A percentile compares a stretch with the other conserved stretches of the same genome.
phyloP scores from a whole-genome alignment of 2,888 invertebrate species.

The Caradrina clavipalpis region DNA sequence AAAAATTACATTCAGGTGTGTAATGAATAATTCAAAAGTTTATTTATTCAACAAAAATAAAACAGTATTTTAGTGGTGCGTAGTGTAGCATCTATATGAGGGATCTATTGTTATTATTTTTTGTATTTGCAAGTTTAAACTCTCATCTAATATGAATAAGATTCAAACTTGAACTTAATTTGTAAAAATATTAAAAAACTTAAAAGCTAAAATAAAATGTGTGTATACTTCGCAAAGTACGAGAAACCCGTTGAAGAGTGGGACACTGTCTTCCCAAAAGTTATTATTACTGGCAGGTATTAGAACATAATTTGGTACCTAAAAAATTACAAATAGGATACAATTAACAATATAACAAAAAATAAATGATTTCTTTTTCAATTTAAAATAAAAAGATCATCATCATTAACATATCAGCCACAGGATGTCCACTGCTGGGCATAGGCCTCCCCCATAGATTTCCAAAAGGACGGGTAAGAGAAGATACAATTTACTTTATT shows the following conservation, averaged over 20 bases:
- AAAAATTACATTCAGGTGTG: slow-evolving; percentile 15
- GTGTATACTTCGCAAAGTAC: slow-evolving; percentile 27
- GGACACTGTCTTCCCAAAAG: slow-evolving; percentile 46
- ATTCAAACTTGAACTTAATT: background rate
- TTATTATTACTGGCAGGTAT: slow-evolving; percentile 15
- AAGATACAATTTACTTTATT: too few species aligned
- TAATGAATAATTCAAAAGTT: background rate
- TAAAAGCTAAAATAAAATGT: slow-evolving; percentile 1
- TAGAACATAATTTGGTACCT: background rate
- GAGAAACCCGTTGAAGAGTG: slow-evolving; percentile 22
- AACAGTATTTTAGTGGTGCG: slow-evolving; percentile 17
- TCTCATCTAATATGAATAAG: slow-evolving; percentile 15
- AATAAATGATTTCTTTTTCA: background rate
- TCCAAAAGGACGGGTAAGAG: too few species aligned
- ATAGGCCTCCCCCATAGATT: too few species aligned
- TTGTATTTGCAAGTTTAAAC: slow-evolving; percentile 6
- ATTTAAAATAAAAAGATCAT: background rate
- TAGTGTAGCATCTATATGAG: slow-evolving; percentile 26
- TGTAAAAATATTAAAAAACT: background rate
- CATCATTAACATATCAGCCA: too few species aligned
- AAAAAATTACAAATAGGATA: background rate
- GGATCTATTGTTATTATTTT: background rate
- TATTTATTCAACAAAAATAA: slow-evolving; percentile 8
- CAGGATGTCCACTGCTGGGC: too few species aligned
- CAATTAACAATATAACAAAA: background rate